Conservation (phyloP, 1,140 invertebrate genomes). For the Melitaea cinxia region DNA sequence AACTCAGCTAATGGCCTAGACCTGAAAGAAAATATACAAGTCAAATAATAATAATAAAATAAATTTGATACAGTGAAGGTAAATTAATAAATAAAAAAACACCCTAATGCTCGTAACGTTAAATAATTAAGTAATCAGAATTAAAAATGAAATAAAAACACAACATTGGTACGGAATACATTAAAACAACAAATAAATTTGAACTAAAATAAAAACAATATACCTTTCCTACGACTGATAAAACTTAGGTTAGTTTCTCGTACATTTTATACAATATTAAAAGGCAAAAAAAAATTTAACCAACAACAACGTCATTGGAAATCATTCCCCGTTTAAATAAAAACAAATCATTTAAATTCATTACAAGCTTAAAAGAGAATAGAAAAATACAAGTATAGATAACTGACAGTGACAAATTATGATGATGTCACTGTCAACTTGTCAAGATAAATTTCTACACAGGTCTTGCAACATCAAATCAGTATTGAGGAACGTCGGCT, state of each 20-base stretch:
- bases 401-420: slow-evolving; percentile 15
- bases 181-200: not conserved
- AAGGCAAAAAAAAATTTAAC: not conserved
- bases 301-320: not conserved
- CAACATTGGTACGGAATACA: not conserved
- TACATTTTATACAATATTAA: not conserved
- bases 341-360: slow-evolving; percentile 4
- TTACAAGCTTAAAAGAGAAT: not conserved
- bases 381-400: slow-evolving; percentile 3
- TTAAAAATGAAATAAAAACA: not conserved
- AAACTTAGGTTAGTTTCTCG: slow-evolving; percentile 7
- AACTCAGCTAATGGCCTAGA: not conserved
- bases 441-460: too few species aligned
- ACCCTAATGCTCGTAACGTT: not conserved
- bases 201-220: not conserved
- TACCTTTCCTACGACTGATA: not conserved
- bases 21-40: not conserved
- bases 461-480: too few species aligned
- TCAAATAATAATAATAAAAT: not conserved
- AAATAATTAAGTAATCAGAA: not conserved
- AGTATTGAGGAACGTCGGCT: too few species aligned
- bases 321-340: not conserved
- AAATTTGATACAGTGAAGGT: not conserved
- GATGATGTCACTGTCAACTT: slow-evolving; percentile 20
- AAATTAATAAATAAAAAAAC: not conserved